Conservation (phyloP, 2,888 invertebrate genomes). For the Metacarcinus magister region DNA sequence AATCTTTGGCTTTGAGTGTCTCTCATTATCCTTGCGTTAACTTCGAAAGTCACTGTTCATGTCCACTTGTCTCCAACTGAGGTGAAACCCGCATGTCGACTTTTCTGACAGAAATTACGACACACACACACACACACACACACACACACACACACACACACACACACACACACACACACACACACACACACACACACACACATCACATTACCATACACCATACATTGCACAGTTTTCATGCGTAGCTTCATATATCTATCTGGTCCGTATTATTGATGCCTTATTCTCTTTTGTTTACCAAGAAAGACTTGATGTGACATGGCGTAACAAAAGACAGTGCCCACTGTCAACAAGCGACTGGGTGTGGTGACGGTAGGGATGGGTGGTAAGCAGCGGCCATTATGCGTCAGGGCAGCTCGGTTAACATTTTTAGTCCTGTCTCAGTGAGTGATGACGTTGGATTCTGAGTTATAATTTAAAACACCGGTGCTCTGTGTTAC, state of each 20-base stretch:
- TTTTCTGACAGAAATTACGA: background rate
- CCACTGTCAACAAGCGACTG: background rate
- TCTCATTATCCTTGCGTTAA: background rate
- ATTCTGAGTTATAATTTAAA: background rate
- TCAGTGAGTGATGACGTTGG: background rate
- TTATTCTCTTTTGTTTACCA: background rate
- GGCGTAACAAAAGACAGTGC: background rate
- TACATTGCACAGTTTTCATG: background rate
- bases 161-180: too few species aligned
- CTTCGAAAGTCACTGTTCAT: background rate
- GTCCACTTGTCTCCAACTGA: background rate
- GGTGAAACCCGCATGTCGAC: background rate
- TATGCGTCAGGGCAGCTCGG: conserved; percentile 1
- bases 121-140: background rate
- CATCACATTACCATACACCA: too few species aligned
- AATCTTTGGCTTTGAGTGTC: background rate
- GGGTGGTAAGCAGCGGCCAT: background rate
- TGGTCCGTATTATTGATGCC: background rate
- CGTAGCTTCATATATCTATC: background rate
- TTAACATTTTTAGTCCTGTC: background rate
- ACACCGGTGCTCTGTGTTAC: conserved; percentile 36
- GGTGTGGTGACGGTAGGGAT: background rate
- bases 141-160: too few species aligned
- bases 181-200: too few species aligned
- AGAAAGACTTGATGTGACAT: background rate